phyloP scores from a whole-genome alignment of 2,888 invertebrate species.

The Maniola hyperantus region DNA sequence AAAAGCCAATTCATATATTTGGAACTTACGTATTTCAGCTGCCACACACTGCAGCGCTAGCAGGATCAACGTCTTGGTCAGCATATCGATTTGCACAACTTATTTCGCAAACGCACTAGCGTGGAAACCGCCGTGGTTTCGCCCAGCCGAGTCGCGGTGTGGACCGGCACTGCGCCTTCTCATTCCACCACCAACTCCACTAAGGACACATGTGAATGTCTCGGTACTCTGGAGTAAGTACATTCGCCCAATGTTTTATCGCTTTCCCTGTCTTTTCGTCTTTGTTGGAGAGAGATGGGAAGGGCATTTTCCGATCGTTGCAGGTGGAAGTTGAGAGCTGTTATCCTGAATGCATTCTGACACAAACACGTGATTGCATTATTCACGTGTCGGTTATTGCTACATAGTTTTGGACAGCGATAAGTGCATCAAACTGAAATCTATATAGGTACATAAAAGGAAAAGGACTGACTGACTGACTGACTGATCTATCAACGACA shows the following conservation, averaged over 20 bases:
- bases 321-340: slow-evolving; percentile 30
- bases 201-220: slow-evolving; percentile 59
- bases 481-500: no score
- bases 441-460: no score
- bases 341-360: slow-evolving; percentile 32
- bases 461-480: no score
- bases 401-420: slow-evolving; percentile 1
- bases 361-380: slow-evolving; percentile 23
- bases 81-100: slow-evolving; percentile 66
- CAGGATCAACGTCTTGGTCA: slow-evolving; percentile 58
- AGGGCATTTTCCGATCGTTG: slow-evolving; percentile 27
- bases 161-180: slow-evolving; percentile 64
- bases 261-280: slow-evolving; percentile 38
- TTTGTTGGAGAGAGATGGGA: slow-evolving; percentile 34
- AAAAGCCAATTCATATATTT: not conserved
- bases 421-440: not conserved
- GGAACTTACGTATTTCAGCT: slow-evolving; percentile 74
- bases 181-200: slow-evolving; percentile 48
- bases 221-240: slow-evolving; percentile 48
- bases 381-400: slow-evolving; percentile 24
- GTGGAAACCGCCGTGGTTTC: slow-evolving; percentile 52
- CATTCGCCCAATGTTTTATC: slow-evolving; percentile 38
- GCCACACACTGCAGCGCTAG: slow-evolving; percentile 63
- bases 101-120: slow-evolving; percentile 51
- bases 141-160: slow-evolving; percentile 69